Evolutionary conservation across 2,113 vertebrate genomes (phyloP), one percentile per base, ranked within the genome.

Genomic region (Ciconia boyciana): DNA sequence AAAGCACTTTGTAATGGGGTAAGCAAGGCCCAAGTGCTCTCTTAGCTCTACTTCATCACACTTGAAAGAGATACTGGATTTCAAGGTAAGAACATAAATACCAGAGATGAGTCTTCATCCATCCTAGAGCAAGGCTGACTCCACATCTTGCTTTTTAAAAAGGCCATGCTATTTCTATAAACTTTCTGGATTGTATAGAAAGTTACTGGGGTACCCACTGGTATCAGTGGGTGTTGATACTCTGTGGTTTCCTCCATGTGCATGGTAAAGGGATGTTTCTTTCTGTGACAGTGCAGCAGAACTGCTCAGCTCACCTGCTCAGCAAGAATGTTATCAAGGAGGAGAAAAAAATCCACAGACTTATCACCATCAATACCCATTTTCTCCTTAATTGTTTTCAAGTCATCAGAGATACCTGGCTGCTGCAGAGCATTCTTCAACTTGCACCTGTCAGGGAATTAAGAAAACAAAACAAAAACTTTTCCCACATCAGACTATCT

Each of bases 311-410:
- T 97, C 94, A 99, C 99, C 99, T 99, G 98, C 98, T 99, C 98
- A 49, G 99, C 99, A 91, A 98, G 97, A 97, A 99, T 92, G 93
- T 99, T 99, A 96, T 99, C 99, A 11, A 99, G 97, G 87, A 99
- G 99, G 84, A 98, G 80, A 94, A 99, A 98, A 98, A 99, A 99
- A 96, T 99, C 99, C 49, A 99, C 89, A 8, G 66, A 68, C 6
- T 98, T 93, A n/a, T 98, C 95, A 49, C 41, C 52, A 32, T 94
- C 87, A n/a, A 99, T 97, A 78, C 98, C 98, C 97, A 99, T 82
- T 11, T 81, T 98, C 8, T 93, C 95, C 93, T 98, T 98, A 97
- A 99, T 98, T 87, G 96, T 98, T 94, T 98, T 97, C 97, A 99
- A 97, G 92, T 99, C 99, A 31, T 98, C 98, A 19, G 97, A 98